Percentiles rank a stretch among this genome's conserved stretches.
These are phyloP conservation scores for pig (Sus scrofa) DNA, from an alignment of 2,113 vertebrate genomes.

Conservation along the genomic window T2T-Sscrofa CM000819.6:135594501-135595000, in stretches of 20 bases:
- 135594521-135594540: not conserved
- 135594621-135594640: not conserved
- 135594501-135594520: constrained; percentile 26
- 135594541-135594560: constrained; percentile 33
- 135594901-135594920: not conserved
- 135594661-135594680: not conserved
- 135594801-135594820: not conserved
- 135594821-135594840: not conserved
- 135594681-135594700: not conserved
- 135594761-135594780: not conserved
- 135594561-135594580: not conserved
- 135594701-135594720: not conserved
- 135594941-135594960: not conserved
- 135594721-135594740: not conserved
- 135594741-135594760: not conserved
- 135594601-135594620: constrained; percentile 66
- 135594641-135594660: constrained; percentile 1
- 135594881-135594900: not conserved
- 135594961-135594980: not conserved
- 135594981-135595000: not conserved
- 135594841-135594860: not conserved
- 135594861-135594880: not conserved
- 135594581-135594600: not conserved
- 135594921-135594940: not conserved
- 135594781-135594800: not conserved